phyloP scores from a whole-genome alignment of 2,888 invertebrate species.

The Tupiocoris notatus region DNA sequence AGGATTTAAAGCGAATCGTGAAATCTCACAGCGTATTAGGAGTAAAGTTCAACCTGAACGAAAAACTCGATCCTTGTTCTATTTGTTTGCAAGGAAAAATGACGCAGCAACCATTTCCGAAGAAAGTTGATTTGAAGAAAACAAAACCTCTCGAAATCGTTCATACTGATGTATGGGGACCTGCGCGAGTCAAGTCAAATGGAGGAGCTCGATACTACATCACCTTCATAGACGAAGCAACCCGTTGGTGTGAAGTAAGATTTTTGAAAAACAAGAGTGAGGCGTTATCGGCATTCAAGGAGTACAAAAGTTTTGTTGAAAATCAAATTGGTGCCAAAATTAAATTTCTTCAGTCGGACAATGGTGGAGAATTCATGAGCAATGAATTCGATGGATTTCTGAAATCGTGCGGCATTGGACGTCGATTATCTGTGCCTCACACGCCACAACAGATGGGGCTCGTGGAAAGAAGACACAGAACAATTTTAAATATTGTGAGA shows the following conservation, averaged over 20 bases:
- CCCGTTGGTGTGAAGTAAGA: conserved; percentile 6
- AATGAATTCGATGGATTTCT: conserved; percentile 5
- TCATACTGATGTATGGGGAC: conserved; percentile 3
- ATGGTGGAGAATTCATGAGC: background rate
- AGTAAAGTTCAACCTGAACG: background rate
- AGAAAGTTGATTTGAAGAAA: background rate
- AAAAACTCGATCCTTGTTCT: background rate
- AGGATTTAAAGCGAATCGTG: background rate
- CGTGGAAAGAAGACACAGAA: conserved; percentile 19
- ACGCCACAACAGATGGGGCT: conserved; percentile 22
- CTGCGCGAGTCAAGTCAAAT: background rate
- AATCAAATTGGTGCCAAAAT: background rate
- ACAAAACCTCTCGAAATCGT: background rate
- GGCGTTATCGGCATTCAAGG: background rate
- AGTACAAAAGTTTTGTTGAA: conserved; percentile 12
- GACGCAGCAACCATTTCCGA: background rate
- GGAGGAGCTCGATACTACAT: conserved; percentile 3
- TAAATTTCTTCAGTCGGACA: conserved; percentile 2
- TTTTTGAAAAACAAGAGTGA: background rate
- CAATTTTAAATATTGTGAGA: background rate
- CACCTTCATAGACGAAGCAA: conserved; percentile 5
- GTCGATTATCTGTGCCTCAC: conserved; percentile 2
- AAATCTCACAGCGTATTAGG: background rate
- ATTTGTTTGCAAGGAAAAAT: conserved; percentile 4
- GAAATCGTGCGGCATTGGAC: background rate